These are phyloP conservation scores for Girardia tigrina DNA, from an alignment of 2,888 invertebrate genomes.

Conservation along the genomic window DNA sequence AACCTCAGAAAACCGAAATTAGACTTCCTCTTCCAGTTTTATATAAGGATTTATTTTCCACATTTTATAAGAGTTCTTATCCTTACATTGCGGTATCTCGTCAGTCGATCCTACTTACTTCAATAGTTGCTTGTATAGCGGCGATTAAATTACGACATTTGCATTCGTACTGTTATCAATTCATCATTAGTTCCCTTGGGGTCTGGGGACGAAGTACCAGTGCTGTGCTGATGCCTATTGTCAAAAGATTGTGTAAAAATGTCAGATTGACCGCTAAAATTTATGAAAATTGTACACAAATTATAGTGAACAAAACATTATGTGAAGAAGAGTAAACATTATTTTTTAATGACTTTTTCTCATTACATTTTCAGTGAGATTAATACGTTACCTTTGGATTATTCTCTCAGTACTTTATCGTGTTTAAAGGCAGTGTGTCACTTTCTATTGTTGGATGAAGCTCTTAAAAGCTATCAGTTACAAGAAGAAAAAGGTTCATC, in stretches of 20 bases:
- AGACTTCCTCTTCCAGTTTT: background rate
- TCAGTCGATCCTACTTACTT: conserved; percentile 16
- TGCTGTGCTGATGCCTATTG: conserved; percentile 25
- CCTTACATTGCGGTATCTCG: background rate
- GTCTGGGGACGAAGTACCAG: background rate
- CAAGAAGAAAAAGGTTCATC: conserved; percentile 18
- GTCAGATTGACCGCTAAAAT: background rate
- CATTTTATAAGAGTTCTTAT: background rate
- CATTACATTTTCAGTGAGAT: background rate
- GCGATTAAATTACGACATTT: background rate
- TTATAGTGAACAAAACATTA: too few relatives aligned
- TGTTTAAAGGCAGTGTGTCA: conserved; percentile 3
- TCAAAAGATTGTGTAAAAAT: conserved; percentile 29
- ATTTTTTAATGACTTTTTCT: background rate
- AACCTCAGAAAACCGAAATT: background rate
- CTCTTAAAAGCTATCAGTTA: background rate
- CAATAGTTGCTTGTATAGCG: background rate
- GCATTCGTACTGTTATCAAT: conserved; percentile 21
- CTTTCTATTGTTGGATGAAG: conserved; percentile 10
- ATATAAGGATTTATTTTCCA: background rate
- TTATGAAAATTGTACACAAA: background rate
- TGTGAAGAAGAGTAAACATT: too few relatives aligned
- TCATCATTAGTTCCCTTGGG: conserved; percentile 5
- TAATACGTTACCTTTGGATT: conserved; percentile 21
- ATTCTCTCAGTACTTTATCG: background rate